These are phyloP conservation scores for Cheilosia impressa DNA, from an alignment of 2,888 invertebrate genomes.

Conservation along the genomic window DNA sequence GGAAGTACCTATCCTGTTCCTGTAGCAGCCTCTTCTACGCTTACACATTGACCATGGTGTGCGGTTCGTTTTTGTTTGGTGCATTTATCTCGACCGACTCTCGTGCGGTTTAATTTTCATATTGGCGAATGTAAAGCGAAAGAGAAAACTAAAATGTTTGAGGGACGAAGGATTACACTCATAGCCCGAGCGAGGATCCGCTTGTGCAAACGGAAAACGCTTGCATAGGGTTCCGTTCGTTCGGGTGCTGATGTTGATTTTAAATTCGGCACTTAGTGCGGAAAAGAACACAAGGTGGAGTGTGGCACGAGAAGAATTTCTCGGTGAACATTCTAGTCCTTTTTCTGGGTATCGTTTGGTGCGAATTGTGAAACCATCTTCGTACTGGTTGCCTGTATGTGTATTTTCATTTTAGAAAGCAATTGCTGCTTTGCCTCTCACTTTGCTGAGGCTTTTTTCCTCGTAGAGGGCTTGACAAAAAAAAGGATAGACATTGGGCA, in stretches of 20 bases:
- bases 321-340: slow-evolving; percentile 62
- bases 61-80: slow-evolving; percentile 8
- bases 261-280: slow-evolving; percentile 43
- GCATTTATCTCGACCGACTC: background rate
- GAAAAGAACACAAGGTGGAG: background rate
- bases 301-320: slow-evolving; percentile 41
- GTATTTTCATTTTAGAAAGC: slow-evolving; percentile 35
- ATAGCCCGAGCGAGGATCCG: slow-evolving; percentile 1
- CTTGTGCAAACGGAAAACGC: slow-evolving; percentile 47
- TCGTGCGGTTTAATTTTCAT: slow-evolving; percentile 59
- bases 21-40: background rate
- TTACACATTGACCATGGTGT: slow-evolving; percentile 25
- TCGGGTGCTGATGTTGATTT: slow-evolving; percentile 12
- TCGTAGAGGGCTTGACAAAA: slow-evolving; percentile 14
- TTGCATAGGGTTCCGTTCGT: slow-evolving; percentile 19
- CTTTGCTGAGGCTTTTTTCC: slow-evolving; percentile 56
- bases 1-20: background rate
- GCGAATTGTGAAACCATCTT: slow-evolving; percentile 28
- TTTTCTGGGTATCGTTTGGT: slow-evolving; percentile 43
- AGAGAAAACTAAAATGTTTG: slow-evolving; percentile 30
- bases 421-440: slow-evolving; percentile 42
- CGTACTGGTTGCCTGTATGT: slow-evolving; percentile 34
- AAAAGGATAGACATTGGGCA: slow-evolving; percentile 11
- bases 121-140: slow-evolving; percentile 34
- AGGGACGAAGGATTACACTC: slow-evolving; percentile 35